Base-by-base conservation (phyloP, 2,797 vertebrate genomes). In the Synanceia verrucosa region DNA sequence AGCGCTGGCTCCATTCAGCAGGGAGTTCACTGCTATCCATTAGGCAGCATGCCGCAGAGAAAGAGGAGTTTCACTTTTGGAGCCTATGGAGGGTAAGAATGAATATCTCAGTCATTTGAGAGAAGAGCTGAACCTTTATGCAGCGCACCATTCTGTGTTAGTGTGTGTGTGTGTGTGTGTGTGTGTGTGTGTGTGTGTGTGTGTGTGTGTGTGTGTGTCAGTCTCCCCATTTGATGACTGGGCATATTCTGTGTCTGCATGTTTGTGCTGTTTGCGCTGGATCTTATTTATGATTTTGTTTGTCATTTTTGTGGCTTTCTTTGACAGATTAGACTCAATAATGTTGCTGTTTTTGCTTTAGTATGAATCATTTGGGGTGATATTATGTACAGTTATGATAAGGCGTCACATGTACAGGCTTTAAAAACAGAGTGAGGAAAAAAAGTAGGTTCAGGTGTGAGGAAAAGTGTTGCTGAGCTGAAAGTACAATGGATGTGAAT, bases 31-130 rank as follows among this genome's bases (percentile, higher is more conserved):
- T 75, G 86, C 77, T 74, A 58, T 83, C 83, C 83, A 63, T 89
- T 81, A 79, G 86, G 89, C 83, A 65, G 70, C 69, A 95, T 95
- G 94, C 92, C 94, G 83, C 94, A 95, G 84, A 94, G 94, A 81
- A 95, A 95, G 84, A 94, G 94, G 91, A 95, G 94, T 93, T 95
- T 95, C 90, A 95, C 94, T 87, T 95, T 95, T 88, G 94, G 94
- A 91, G 94, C 94, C 19, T 95, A 95, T 46, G 94, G 94, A 88
- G 94, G 94, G 94, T 95, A 93, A 94, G 94, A 87, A 67, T 66
- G 62, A 68, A 74, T 16, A 52, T 79, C 29, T 21, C 83, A 47
- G 58, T 73, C 5, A 78, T 77, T 62, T 65, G 18, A 67, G 53
- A 65, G n/a, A n/a, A n/a, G n/a, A n/a, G n/a, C n/a, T n/a, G n/a